A percentile compares a stretch with the other conserved stretches of the same genome.
phyloP scores from a whole-genome alignment of 2,888 invertebrate species.

The Xestia xanthographa region DNA sequence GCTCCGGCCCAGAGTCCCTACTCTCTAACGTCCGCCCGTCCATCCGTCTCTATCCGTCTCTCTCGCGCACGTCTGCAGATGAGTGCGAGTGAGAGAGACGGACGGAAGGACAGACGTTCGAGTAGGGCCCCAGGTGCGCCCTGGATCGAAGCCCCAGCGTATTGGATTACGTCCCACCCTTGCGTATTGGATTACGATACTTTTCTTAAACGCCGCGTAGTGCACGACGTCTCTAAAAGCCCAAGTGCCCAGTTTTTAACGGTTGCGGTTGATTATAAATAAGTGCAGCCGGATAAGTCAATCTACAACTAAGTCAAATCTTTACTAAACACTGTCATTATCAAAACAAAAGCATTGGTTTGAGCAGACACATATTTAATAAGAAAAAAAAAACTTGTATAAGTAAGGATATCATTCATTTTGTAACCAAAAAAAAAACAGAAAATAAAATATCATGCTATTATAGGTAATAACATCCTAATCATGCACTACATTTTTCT shows the following conservation, averaged over 20 bases:
- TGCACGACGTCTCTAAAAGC: not conserved
- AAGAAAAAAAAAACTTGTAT: slow-evolving; percentile 8
- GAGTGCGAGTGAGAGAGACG: too few species aligned
- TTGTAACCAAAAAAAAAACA: slow-evolving; percentile 46
- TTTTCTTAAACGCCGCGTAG: not conserved
- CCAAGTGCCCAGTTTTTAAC: slow-evolving; percentile 19
- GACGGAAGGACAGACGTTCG: too few species aligned
- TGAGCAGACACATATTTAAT: slow-evolving; percentile 33
- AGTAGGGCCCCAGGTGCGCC: too few species aligned
- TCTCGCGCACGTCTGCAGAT: too few species aligned
- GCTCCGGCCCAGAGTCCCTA: too few species aligned
- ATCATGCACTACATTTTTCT: slow-evolving; percentile 37
- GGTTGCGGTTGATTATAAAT: slow-evolving; percentile 12
- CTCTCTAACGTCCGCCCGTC: too few species aligned
- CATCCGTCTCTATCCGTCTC: too few species aligned
- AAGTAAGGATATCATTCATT: slow-evolving; percentile 45
- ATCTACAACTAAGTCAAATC: slow-evolving; percentile 29
- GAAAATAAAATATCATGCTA: slow-evolving; percentile 43
- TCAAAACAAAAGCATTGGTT: slow-evolving; percentile 33
- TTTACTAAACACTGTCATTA: slow-evolving; percentile 32
- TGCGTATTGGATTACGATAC: not conserved
- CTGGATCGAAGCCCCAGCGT: too few species aligned
- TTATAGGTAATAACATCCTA: slow-evolving; percentile 43
- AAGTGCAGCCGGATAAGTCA: slow-evolving; percentile 22
- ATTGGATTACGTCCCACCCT: too few species aligned